Evolutionary conservation across 2,888 invertebrate genomes (phyloP).

Genomic region (Xestoiulus laeticollis): DNA sequence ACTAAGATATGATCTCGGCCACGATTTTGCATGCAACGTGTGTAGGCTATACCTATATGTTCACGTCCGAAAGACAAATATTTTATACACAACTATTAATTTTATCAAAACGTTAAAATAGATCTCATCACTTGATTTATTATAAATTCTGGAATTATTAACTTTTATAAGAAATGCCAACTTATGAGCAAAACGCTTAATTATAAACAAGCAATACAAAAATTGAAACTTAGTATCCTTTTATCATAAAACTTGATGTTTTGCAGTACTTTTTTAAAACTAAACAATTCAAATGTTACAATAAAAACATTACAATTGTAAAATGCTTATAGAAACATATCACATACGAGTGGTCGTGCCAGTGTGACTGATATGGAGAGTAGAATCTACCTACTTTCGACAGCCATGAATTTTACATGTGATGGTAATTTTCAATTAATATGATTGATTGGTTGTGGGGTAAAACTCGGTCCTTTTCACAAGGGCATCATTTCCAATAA

Average conservation of each 20-base stretch:
- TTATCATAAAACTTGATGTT: no score
- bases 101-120: neutral
- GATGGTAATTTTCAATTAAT: neutral
- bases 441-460: slow-evolving; percentile 3
- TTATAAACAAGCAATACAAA: neutral
- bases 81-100: neutral
- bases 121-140: neutral
- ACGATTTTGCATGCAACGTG: neutral
- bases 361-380: neutral
- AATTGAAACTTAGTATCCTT: no score
- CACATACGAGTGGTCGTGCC: neutral
- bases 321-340: no score
- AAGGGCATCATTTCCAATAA: neutral
- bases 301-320: no score
- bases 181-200: neutral
- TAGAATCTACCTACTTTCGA: neutral
- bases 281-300: no score
- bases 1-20: slow-evolving; percentile 25
- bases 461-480: neutral
- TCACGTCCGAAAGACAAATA: neutral
- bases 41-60: neutral
- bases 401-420: slow-evolving; percentile 24
- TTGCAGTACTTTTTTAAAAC: no score
- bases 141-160: neutral
- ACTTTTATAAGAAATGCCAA: neutral